Evolutionary conservation across 2,888 invertebrate species (phyloP).

Genomic region (Sminthurinus aureus): DNA sequence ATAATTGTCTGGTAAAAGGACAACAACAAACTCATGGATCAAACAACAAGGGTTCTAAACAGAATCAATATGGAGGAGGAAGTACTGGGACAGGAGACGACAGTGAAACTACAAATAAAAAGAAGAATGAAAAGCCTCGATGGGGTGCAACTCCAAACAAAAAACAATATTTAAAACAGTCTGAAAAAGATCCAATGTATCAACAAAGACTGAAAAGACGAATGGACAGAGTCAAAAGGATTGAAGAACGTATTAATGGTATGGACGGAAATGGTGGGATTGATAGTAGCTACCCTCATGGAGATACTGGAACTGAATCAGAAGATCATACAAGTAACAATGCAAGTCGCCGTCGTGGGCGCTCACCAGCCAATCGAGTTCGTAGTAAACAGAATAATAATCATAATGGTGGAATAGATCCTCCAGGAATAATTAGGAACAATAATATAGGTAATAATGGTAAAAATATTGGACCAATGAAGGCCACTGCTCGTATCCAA

Average conservation of each 20-base stretch:
- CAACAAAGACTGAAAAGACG: conserved; percentile 60
- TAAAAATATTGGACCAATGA: conserved; percentile 24
- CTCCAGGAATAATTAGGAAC: background rate
- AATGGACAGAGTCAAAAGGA: conserved; percentile 52
- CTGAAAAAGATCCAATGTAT: conserved; percentile 87
- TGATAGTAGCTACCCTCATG: conserved; percentile 1
- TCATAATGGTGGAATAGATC: background rate
- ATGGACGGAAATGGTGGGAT: conserved; percentile 8
- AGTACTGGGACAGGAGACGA: conserved; percentile 24
- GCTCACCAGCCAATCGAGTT: conserved; percentile 23
- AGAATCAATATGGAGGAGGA: too few species aligned
- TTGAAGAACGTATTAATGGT: conserved; percentile 41
- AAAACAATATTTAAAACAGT: conserved; percentile 85
- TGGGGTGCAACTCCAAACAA: conserved; percentile 70
- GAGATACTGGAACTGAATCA: conserved; percentile 52
- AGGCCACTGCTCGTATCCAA: conserved; percentile 21
- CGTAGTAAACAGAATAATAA: background rate
- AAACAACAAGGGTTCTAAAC: too few species aligned
- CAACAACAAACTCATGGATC: too few species aligned
- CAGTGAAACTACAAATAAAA: conserved; percentile 41
- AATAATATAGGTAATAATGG: background rate
- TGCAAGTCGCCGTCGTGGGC: conserved; percentile 9
- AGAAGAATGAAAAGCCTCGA: conserved; percentile 62
- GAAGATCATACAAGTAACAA: conserved; percentile 38
- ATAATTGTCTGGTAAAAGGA: conserved; percentile 44